Percentiles rank a stretch among this genome's conserved stretches.
These are phyloP conservation scores for Homarus gammarus DNA, from an alignment of 2,888 invertebrate species.

Conservation along the genomic window DNA sequence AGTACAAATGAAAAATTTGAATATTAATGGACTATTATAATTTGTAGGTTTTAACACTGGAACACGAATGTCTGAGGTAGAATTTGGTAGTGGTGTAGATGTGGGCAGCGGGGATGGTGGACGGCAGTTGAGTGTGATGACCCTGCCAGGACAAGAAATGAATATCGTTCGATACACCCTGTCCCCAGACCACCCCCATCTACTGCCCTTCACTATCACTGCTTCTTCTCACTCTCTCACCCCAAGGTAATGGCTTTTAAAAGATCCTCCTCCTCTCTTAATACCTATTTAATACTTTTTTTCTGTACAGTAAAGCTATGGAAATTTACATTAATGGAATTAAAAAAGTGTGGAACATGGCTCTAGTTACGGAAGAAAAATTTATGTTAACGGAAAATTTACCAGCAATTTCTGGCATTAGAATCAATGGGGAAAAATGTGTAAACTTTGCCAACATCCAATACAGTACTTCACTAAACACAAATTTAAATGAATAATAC, in stretches of 20 bases:
- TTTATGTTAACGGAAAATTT: no score
- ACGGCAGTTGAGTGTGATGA: constrained; percentile 62
- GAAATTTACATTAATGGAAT: no score
- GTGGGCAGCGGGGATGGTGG: constrained; percentile 18
- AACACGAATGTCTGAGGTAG: constrained; percentile 67
- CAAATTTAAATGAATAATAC: no score
- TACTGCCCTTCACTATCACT: constrained; percentile 65
- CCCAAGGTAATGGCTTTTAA: constrained; percentile 40
- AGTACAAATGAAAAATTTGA: no score
- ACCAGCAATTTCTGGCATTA: no score
- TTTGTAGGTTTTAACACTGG: constrained; percentile 53
- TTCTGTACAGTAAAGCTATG: no score
- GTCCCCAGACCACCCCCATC: constrained; percentile 64
- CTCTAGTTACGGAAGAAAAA: no score
- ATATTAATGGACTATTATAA: constrained; percentile 11
- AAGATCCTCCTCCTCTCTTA: background rate
- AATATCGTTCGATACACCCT: constrained; percentile 57
- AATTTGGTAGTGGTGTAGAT: constrained; percentile 62
- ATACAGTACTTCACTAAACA: no score
- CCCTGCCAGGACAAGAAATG: constrained; percentile 60
- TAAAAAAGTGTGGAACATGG: no score
- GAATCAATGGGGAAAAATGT: no score
- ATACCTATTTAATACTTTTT: no score
- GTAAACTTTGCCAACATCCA: no score
- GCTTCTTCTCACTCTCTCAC: constrained; percentile 52